Percentiles rank a stretch among this genome's conserved stretches.
phyloP scores from a whole-genome alignment of 1,140 invertebrate genomes.

The Cheumatopsyche charites region DNA sequence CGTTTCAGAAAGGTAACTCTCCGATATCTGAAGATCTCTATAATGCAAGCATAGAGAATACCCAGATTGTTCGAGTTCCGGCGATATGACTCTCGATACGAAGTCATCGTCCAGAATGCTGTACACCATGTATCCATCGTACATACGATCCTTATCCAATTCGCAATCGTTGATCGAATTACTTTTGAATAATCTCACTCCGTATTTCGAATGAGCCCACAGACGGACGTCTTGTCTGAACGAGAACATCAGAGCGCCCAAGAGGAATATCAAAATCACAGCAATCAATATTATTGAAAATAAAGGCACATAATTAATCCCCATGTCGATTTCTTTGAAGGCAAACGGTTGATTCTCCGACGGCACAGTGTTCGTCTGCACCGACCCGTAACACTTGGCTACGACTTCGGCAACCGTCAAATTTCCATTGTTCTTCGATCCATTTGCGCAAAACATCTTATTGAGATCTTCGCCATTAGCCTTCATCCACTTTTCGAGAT shows the following conservation, averaged over 20 bases:
- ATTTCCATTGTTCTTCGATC: constrained; percentile 66
- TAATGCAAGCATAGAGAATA: constrained; percentile 77
- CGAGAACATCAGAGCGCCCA: constrained; percentile 73
- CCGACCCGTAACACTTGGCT: constrained; percentile 71
- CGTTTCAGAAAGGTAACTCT: constrained; percentile 74
- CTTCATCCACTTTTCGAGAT: constrained; percentile 71
- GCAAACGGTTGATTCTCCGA: constrained; percentile 62
- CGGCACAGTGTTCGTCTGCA: constrained; percentile 77
- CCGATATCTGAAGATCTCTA: constrained; percentile 73
- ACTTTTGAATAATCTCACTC: constrained; percentile 75
- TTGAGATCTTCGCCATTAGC: constrained; percentile 71
- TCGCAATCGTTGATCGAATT: constrained; percentile 73
- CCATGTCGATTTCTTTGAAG: constrained; percentile 65
- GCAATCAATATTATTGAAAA: constrained; percentile 76
- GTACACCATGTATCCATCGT: constrained; percentile 90
- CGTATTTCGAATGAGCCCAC: constrained; percentile 77
- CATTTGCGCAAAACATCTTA: constrained; percentile 66
- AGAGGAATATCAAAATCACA: constrained; percentile 72
- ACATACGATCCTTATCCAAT: constrained; percentile 76
- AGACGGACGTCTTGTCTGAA: constrained; percentile 77
- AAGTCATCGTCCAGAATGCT: constrained; percentile 85
- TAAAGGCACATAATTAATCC: constrained; percentile 68
- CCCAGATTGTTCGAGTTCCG: constrained; percentile 79
- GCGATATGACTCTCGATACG: constrained; percentile 76
- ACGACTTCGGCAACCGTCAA: constrained; percentile 69